Evolutionary conservation across 2,113 vertebrate species (phyloP), one percentile per base, ranked within the genome.

Genomic region (Todiramphus saurophagus): DNA sequence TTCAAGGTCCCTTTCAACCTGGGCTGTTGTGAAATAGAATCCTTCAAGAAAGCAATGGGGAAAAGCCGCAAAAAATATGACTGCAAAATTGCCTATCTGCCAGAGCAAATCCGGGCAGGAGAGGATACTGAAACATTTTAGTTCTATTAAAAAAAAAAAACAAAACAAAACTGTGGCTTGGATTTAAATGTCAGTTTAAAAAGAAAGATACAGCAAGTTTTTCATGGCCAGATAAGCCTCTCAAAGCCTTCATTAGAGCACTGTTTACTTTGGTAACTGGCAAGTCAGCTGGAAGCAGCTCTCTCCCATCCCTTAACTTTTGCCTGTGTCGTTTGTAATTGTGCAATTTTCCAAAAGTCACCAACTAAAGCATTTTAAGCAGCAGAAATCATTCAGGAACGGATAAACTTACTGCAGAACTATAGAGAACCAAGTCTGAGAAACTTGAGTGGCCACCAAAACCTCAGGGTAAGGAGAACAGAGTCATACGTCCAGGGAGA

Each of bases 361-460:
- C 75, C 67, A 95, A 94, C 58, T 77, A 89, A 90, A 93, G 82
- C 73, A 92, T 51, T 85, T 62, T 28, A 90, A 93, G 67, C 70
- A 67, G 48, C 41, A 73, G 48, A 84, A 84, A 64, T 35, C 41
- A 79, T 78, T 67, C 74, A 56, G 39, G 11, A 55, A 85, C 30
- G 81, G 62, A 91, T 82, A 73, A 90, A 85, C 18, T 56, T 59
- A 60, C 9, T 55, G 35, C 3, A 4, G 62, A 87, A 48, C 56
- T 62, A 58, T 4, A 48, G 16, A 31, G 64, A 91, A 87, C 11
- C n/a, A 21, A 73, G 44, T 43, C 84, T 46, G 35, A 87, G 84
- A 77, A 70, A 63, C n/a, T 43, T 2, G 0, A 89, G 31, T 1
- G 16, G n/a, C 64, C 50, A 43, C 18, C 44, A 31, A 9, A 74